These are phyloP conservation scores for Knipowitschia caucasica DNA, from an alignment of 2,797 vertebrate genomes.

Conservation along the genomic window DNA sequence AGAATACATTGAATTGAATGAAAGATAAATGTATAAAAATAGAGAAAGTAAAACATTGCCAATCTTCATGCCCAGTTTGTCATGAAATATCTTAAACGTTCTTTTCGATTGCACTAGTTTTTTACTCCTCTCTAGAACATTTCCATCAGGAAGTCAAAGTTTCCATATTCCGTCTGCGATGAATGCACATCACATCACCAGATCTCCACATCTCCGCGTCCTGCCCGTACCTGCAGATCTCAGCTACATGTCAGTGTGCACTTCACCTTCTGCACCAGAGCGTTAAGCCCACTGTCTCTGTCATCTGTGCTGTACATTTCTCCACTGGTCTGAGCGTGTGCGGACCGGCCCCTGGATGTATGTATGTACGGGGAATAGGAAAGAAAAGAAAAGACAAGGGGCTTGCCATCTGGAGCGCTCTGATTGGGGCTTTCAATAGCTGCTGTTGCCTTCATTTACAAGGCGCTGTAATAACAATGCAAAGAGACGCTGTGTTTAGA, in stretches of 20 bases:
- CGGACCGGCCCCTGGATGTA: slow-evolving; percentile 17
- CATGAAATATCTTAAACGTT: too few species aligned
- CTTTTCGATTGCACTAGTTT: too few species aligned
- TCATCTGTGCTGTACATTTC: slow-evolving; percentile 30
- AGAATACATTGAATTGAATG: too few species aligned
- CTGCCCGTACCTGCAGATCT: slow-evolving; percentile 23
- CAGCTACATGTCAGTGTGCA: background rate
- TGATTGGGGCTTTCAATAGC: slow-evolving; percentile 11
- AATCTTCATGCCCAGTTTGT: too few species aligned
- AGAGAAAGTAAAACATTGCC: too few species aligned
- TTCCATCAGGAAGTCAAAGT: slow-evolving; percentile 20
- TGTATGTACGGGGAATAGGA: background rate
- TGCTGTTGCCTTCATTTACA: slow-evolving; percentile 24
- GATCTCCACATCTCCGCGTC: background rate
- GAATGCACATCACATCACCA: slow-evolving; percentile 19
- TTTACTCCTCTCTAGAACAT: too few species aligned
- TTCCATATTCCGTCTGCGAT: slow-evolving; percentile 29
- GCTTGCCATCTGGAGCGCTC: slow-evolving; percentile 30
- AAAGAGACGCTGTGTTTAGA: background rate
- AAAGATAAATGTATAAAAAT: too few species aligned
- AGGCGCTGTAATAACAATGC: background rate
- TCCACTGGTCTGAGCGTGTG: slow-evolving; percentile 31
- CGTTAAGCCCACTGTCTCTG: slow-evolving; percentile 8
- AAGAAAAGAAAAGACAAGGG: background rate
- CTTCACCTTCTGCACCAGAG: slow-evolving; percentile 6